Percentiles rank a stretch among this genome's conserved stretches.
phyloP scores from a whole-genome alignment of 2,888 invertebrate species.

The Hirtodrosophila trivittata region DNA sequence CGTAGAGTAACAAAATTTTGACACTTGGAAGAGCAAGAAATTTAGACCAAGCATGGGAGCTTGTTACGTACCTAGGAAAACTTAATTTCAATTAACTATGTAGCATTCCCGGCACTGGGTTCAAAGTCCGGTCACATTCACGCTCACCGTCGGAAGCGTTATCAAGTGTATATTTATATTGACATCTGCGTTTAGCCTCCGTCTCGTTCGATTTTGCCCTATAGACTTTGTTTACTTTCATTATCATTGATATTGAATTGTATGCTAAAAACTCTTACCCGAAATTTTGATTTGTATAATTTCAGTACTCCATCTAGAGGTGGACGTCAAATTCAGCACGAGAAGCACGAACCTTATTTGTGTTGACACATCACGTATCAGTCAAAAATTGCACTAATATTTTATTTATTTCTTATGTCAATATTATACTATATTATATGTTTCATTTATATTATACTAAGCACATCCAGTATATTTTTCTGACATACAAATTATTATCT shows the following conservation, averaged over 20 bases:
- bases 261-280: constrained; percentile 7
- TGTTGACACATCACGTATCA: no score
- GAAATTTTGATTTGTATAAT: constrained; percentile 27
- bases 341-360: background rate
- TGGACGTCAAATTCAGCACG: constrained; percentile 1
- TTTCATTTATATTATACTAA: no score
- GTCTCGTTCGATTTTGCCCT: background rate
- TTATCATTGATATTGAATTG: constrained; percentile 1
- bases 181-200: constrained; percentile 6
- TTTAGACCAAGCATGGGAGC: background rate
- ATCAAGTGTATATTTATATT: constrained; percentile 7
- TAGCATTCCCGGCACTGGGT: constrained; percentile 40
- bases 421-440: no score
- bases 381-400: no score
- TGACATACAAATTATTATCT: no score
- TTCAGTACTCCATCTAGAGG: constrained; percentile 18
- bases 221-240: constrained; percentile 22
- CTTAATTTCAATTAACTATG: constrained; percentile 14
- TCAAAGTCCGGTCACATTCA: constrained; percentile 40
- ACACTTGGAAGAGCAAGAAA: constrained; percentile 4
- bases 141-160: background rate
- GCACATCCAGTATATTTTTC: no score
- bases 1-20: background rate
- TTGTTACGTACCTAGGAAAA: constrained; percentile 27
- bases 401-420: no score